These are phyloP conservation scores for Aphelocoma coerulescens DNA, from an alignment of 2,113 vertebrate genomes.

Conservation along the genomic window DNA sequence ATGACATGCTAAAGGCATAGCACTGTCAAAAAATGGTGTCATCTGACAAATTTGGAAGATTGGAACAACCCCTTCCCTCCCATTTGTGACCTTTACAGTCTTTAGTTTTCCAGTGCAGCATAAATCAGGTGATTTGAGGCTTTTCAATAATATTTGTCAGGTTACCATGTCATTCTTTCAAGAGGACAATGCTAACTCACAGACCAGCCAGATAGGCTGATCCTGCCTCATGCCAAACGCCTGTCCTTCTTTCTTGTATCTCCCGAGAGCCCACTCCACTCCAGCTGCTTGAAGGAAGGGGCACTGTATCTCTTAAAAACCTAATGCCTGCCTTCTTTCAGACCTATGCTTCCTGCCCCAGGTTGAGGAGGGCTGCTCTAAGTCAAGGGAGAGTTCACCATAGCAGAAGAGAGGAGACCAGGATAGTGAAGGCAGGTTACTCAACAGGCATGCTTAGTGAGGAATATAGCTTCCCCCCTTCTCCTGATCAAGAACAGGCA, in stretches of 20 bases:
- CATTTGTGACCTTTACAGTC: neutral
- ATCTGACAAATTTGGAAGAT: neutral
- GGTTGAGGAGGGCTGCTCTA: neutral
- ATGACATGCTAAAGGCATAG: neutral
- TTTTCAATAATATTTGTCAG: neutral
- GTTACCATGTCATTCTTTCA: neutral
- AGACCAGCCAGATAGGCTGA: neutral
- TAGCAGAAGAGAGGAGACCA: neutral
- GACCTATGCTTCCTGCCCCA: neutral
- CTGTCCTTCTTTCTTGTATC: neutral
- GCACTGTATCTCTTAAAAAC: neutral
- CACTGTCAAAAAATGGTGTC: neutral
- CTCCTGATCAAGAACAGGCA: neutral
- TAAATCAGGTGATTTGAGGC: neutral
- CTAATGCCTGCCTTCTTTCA: neutral
- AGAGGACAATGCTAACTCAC: neutral
- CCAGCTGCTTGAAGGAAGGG: neutral
- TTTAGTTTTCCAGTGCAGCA: neutral
- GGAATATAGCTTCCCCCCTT: neutral
- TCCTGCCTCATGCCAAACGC: neutral
- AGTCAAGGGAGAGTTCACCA: neutral
- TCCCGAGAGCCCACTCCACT: neutral
- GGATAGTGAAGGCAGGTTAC: neutral
- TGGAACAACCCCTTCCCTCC: neutral
- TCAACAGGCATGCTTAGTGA: neutral